phyloP scores from a whole-genome alignment of 2,888 invertebrate species.

The Dioctria linearis region DNA sequence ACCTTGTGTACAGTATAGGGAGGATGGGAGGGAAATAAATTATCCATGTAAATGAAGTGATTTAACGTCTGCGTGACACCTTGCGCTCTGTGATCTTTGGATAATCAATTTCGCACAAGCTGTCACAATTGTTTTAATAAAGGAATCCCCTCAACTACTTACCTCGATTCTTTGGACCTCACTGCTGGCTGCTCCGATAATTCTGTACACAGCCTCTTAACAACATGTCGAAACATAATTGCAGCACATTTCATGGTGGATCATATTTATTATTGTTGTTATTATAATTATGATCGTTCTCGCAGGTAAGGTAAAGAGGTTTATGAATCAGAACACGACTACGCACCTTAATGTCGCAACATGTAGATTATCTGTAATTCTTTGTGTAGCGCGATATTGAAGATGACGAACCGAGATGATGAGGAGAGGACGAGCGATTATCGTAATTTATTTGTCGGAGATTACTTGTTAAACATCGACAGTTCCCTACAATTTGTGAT shows the following conservation, averaged over 20 bases:
- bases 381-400: neutral
- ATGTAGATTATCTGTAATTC: constrained; percentile 43
- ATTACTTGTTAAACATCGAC: constrained; percentile 42
- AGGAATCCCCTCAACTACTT: neutral
- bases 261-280: neutral
- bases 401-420: constrained; percentile 46
- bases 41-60: constrained; percentile 11
- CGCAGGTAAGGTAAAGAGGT: constrained; percentile 30
- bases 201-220: constrained; percentile 28
- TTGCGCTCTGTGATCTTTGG: constrained; percentile 19
- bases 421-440: constrained; percentile 46
- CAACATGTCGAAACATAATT: constrained; percentile 43
- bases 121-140: constrained; percentile 11
- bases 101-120: constrained; percentile 36
- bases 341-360: constrained; percentile 50
- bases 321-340: constrained; percentile 53
- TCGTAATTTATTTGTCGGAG: constrained; percentile 43
- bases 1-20: constrained; percentile 5
- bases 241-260: constrained; percentile 16
- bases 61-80: neutral
- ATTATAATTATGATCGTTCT: neutral
- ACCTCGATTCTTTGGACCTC: neutral
- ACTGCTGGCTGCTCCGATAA: neutral
- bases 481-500: constrained; percentile 36
- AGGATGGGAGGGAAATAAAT: constrained; percentile 6